Base-by-base conservation (phyloP, 2,888 invertebrate genomes). In the Syritta pipiens region DNA sequence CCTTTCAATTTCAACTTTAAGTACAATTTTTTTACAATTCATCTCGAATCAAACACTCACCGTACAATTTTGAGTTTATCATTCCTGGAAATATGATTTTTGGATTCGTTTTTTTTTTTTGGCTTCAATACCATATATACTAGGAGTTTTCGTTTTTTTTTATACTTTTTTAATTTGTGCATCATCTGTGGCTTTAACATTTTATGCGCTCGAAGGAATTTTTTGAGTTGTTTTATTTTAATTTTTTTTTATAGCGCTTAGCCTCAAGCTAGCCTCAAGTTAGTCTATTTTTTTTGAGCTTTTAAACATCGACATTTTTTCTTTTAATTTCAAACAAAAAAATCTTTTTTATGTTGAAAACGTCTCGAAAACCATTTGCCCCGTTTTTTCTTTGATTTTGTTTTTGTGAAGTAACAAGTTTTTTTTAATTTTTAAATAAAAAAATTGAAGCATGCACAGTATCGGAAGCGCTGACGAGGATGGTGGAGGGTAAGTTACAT, bases 401-500 rank as follows among this genome's bases (percentile, higher is more conserved):
- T 69, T 65, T 28, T 68, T 74, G 57, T 79, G 57, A 76, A 79
- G 63, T 65, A 55, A 75, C 40, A 74, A 57, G 51, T 69, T 79
- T 74, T 79, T 81, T 68, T 75, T 77, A 75, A 77, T 67, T 77
- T 81, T 83, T 84, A 84, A 72, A 77, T 72, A 62, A 74, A 83
- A 82, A 83, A 83, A 84, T 85, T 84, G 84, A 86, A 90, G 90
- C 89, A 88, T 87, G 86, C 90, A 90, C 88, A 90, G 89, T 88
- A 89, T 89, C 86, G 90, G 90, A 87, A 89, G 89, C 86, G 88
- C 87, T 84, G 90, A 89, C 84, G 77, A 82, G 67, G 89, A 90
- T 89, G 89, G 90, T 83, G 84, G 88, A 84, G 90, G 90, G 90
- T 90, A 89, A 90, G 90, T 90, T 75, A 68, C 77, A 28, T 20